A percentile compares a stretch with the other conserved stretches of the same genome.
phyloP scores from a whole-genome alignment of 2,888 invertebrate species.

The Brachyopa scutellaris region DNA sequence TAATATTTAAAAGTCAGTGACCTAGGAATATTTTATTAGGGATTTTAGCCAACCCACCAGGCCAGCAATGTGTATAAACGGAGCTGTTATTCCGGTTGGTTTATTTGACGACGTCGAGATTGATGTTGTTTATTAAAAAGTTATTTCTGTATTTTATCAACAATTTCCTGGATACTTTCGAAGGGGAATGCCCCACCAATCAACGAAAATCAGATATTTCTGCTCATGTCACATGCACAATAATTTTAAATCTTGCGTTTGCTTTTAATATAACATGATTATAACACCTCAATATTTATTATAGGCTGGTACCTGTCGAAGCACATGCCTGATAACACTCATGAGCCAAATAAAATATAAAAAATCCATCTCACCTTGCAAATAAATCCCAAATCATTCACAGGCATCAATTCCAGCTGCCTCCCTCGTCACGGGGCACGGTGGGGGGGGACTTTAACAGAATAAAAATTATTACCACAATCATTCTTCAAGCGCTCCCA shows the following conservation, averaged over 20 bases:
- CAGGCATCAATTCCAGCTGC: slow-evolving; percentile 42
- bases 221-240: too few species aligned
- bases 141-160: too few species aligned
- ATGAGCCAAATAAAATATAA: slow-evolving; percentile 50
- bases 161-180: too few species aligned
- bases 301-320: background rate
- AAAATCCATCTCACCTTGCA: slow-evolving; percentile 60
- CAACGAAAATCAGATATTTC: too few species aligned
- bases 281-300: slow-evolving; percentile 6
- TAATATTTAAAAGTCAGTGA: background rate
- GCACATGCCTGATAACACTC: slow-evolving; percentile 24
- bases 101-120: too few species aligned
- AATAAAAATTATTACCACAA: slow-evolving; percentile 52
- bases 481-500: slow-evolving; percentile 33
- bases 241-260: too few species aligned
- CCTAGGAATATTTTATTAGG: too few species aligned
- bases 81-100: too few species aligned
- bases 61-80: too few species aligned
- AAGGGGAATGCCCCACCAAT: too few species aligned
- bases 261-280: background rate
- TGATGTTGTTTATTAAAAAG: too few species aligned
- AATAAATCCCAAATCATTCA: slow-evolving; percentile 58
- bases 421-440: background rate
- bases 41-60: too few species aligned
- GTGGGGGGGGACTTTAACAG: background rate